phyloP scores from a whole-genome alignment of 2,113 vertebrate genomes.

The Himantopus leucocephalus region DNA sequence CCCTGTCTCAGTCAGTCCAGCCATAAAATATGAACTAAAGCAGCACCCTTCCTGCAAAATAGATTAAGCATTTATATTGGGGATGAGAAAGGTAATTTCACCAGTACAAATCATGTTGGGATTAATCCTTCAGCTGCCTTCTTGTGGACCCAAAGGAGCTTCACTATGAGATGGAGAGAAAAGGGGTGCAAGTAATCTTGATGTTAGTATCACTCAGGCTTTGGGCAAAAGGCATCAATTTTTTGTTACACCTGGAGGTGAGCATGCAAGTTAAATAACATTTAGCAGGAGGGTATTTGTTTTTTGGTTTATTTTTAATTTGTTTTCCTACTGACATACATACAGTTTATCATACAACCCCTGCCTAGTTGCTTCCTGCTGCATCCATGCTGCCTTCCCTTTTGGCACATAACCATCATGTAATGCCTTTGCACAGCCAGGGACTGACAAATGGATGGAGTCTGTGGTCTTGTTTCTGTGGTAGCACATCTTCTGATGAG shows the following conservation, averaged over 20 bases:
- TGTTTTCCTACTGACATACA: background rate
- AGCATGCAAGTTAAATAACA: background rate
- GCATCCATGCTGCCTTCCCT: background rate
- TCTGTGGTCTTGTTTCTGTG: background rate
- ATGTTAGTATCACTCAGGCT: background rate
- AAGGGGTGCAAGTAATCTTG: background rate
- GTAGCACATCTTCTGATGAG: background rate
- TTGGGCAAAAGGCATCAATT: background rate
- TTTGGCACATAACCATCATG: accelerated
- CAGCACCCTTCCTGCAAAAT: background rate
- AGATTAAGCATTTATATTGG: background rate
- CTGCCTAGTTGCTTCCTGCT: background rate
- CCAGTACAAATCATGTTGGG: background rate
- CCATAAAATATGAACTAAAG: background rate
- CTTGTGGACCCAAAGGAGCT: background rate
- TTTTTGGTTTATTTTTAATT: background rate
- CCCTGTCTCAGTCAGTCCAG: background rate
- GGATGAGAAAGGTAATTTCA: background rate
- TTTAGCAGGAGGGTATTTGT: background rate
- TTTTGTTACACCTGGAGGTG: background rate
- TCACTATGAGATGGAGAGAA: background rate
- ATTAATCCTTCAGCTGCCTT: background rate
- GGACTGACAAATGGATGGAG: background rate
- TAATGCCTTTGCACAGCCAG: background rate
- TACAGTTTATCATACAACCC: background rate